Conservation (phyloP, 2,797 vertebrate genomes). For the Podarcis lilfordi region DNA sequence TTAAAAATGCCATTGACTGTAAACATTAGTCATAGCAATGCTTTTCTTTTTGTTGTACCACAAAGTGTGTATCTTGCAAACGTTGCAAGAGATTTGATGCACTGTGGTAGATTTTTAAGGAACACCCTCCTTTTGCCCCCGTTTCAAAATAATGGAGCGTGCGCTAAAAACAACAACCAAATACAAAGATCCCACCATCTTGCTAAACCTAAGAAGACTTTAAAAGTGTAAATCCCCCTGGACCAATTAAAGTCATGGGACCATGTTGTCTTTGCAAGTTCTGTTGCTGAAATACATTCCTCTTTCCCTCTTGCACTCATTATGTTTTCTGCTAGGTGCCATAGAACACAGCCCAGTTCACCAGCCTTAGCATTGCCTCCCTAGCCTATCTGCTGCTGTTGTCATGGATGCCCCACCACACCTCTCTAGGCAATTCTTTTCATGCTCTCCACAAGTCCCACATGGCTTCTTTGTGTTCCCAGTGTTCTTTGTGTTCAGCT, state of each 20-base stretch:
- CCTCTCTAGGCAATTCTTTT: slow-evolving; percentile 18
- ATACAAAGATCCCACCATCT: background rate
- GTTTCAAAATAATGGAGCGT: slow-evolving; percentile 11
- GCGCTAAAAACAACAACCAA: background rate
- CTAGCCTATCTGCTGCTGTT: background rate
- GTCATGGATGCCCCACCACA: slow-evolving; percentile 16
- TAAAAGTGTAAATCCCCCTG: slow-evolving; percentile 24
- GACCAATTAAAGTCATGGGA: slow-evolving; percentile 27
- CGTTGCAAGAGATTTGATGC: background rate
- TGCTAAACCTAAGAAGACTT: slow-evolving; percentile 11
- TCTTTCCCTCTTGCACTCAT: background rate
- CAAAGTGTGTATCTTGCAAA: background rate
- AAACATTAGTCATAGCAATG: background rate
- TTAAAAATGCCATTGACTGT: background rate
- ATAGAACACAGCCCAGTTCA: background rate
- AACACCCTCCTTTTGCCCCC: background rate
- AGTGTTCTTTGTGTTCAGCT: background rate
- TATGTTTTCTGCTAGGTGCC: background rate
- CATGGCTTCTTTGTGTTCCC: background rate
- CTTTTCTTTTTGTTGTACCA: background rate
- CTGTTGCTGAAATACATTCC: background rate
- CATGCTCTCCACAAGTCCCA: background rate
- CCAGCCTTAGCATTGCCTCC: background rate
- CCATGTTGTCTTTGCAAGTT: slow-evolving; percentile 16
- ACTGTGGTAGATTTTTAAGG: background rate